phyloP scores from a whole-genome alignment of 2,888 invertebrate species.

The Nephrotoma guestfalica region DNA sequence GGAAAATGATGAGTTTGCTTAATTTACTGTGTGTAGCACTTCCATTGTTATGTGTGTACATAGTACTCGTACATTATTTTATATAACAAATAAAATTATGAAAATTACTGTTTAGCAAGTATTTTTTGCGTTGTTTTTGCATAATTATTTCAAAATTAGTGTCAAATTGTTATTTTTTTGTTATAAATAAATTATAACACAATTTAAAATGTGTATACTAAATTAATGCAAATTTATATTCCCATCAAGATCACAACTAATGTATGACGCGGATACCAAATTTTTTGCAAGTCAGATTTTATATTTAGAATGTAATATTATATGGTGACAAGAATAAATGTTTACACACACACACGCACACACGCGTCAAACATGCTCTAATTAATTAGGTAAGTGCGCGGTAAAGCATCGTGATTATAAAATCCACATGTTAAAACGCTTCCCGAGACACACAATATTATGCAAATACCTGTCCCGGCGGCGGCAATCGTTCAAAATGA shows the following conservation, averaged over 20 bases:
- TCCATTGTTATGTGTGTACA: neutral
- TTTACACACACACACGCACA: neutral
- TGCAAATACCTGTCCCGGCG: neutral
- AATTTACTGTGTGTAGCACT: neutral
- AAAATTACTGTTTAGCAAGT: neutral
- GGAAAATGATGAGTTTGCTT: neutral
- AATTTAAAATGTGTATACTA: neutral
- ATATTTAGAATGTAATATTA: neutral
- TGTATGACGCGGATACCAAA: neutral
- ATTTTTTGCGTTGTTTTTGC: neutral
- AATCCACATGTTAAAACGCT: too few relatives aligned
- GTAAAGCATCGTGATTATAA: neutral
- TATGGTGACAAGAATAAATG: neutral
- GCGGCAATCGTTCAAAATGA: neutral
- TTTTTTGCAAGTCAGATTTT: neutral
- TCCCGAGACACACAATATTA: too few relatives aligned
- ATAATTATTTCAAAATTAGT: neutral
- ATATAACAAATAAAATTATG: neutral
- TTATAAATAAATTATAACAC: neutral
- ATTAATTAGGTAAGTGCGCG: neutral
- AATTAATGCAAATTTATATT: neutral
- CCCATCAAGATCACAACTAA: neutral
- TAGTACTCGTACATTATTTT: neutral
- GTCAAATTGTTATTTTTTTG: neutral
- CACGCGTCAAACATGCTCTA: neutral